Percentiles rank a stretch among this genome's conserved stretches.
Evolutionary conservation across 2,797 vertebrate species (phyloP).

Genomic region (Enteromius anoplus): DNA sequence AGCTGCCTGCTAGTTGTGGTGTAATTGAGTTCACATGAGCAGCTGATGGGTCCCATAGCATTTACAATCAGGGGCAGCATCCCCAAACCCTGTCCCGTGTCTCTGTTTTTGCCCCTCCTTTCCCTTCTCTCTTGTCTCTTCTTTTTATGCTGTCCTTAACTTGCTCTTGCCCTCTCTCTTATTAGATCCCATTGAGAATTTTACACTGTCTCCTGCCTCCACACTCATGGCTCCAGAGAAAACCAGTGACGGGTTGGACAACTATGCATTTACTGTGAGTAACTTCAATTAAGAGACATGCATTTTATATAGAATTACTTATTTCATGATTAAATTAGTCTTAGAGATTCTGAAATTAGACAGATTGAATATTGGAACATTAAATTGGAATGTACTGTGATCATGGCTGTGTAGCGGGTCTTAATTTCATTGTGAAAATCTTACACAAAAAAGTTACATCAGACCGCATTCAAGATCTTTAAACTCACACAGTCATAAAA

Average conservation of each 20-base stretch:
- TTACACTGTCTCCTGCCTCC: slow-evolving; percentile 4
- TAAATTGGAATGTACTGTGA: not conserved
- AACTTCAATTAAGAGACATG: not conserved
- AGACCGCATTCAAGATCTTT: not conserved
- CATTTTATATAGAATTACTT: not conserved
- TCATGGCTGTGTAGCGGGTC: not conserved
- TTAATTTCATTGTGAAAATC: not conserved
- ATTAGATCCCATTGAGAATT: not conserved
- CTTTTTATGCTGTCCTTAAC: not conserved
- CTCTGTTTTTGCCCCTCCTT: slow-evolving; percentile 41
- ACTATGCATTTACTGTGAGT: slow-evolving; percentile 84
- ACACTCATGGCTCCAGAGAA: slow-evolving; percentile 74
- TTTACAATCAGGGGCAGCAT: slow-evolving; percentile 61
- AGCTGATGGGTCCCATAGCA: slow-evolving; percentile 67
- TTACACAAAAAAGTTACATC: not conserved
- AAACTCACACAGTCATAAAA: slow-evolving; percentile 12
- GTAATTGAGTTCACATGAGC: slow-evolving; percentile 82
- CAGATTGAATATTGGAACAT: not conserved
- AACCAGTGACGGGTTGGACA: slow-evolving; percentile 77
- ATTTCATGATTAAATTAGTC: not conserved
- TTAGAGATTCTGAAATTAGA: not conserved
- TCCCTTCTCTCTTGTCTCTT: slow-evolving; percentile 26
- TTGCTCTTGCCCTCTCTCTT: slow-evolving; percentile 13
- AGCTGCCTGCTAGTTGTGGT: slow-evolving; percentile 70
- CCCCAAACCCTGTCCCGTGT: slow-evolving; percentile 61